Evolutionary conservation across 2,113 vertebrate genomes (phyloP).

Genomic region (Notiomystis cincta): DNA sequence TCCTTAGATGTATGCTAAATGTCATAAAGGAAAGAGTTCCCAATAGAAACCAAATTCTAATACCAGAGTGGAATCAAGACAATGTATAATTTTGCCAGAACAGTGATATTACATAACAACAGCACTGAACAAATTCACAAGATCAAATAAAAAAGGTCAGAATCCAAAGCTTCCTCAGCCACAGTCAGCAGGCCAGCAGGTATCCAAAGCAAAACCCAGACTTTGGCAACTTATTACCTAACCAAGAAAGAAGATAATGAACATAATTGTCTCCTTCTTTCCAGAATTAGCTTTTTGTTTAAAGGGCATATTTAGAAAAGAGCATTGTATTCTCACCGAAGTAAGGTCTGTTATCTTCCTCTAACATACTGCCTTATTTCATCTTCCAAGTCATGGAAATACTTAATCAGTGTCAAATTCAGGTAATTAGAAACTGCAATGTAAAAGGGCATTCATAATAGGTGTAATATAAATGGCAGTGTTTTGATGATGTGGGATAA

Average conservation of each 20-base stretch:
- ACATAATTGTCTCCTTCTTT: not conserved
- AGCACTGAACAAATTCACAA: not conserved
- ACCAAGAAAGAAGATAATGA: not conserved
- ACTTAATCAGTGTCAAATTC: constrained; percentile 26
- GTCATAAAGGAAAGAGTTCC: not conserved
- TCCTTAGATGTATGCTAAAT: not conserved
- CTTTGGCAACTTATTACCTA: not conserved
- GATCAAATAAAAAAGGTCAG: not conserved
- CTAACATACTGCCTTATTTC: not conserved
- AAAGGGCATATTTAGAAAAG: not conserved
- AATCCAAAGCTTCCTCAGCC: not conserved
- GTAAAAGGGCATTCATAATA: not conserved
- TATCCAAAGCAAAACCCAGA: not conserved
- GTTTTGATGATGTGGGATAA: not conserved
- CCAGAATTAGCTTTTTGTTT: not conserved
- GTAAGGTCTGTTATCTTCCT: not conserved
- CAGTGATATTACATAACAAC: not conserved
- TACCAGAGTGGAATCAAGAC: not conserved
- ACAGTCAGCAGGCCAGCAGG: not conserved
- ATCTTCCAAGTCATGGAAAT: not conserved
- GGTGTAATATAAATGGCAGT: not conserved
- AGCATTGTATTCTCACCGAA: not conserved
- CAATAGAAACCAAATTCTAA: not conserved
- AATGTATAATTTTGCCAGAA: not conserved
- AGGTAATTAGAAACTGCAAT: constrained; percentile 8